Conservation (phyloP, 2,888 invertebrate species). For the Nephrocerus scutellatus region DNA sequence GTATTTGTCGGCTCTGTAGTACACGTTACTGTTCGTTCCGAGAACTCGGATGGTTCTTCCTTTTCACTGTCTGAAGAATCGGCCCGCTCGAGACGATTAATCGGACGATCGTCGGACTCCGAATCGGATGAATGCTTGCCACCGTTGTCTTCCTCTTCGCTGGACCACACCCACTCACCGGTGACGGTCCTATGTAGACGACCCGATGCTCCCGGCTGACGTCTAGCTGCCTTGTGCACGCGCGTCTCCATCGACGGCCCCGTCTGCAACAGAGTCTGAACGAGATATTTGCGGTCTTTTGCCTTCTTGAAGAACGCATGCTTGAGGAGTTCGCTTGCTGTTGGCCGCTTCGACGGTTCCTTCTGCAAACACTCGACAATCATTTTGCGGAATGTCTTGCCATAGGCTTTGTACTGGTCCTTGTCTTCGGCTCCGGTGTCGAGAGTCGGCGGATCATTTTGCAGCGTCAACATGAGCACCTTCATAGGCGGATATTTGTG, state of each 20-base stretch:
- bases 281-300: slow-evolving; percentile 84
- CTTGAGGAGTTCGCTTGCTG: slow-evolving; percentile 90
- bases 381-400: slow-evolving; percentile 96
- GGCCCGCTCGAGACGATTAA: slow-evolving; percentile 56
- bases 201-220: slow-evolving; percentile 81
- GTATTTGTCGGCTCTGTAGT: slow-evolving; percentile 35
- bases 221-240: slow-evolving; percentile 74
- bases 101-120: slow-evolving; percentile 54
- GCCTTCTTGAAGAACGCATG: slow-evolving; percentile 98
- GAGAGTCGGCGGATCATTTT: slow-evolving; percentile 94
- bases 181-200: slow-evolving; percentile 87
- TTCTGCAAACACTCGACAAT: slow-evolving; percentile 94
- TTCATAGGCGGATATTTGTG: slow-evolving; percentile 99
- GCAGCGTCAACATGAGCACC: slow-evolving; percentile 93
- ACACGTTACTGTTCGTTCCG: slow-evolving; percentile 49
- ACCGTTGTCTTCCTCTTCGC: slow-evolving; percentile 77
- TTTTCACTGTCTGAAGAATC: slow-evolving; percentile 57
- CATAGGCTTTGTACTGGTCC: slow-evolving; percentile 96
- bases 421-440: slow-evolving; percentile 94
- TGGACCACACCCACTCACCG: slow-evolving; percentile 98
- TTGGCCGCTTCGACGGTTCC: slow-evolving; percentile 88
- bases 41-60: slow-evolving; percentile 45
- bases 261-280: slow-evolving; percentile 74
- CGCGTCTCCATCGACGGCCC: slow-evolving; percentile 86
- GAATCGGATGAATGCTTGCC: slow-evolving; percentile 51